Evolutionary conservation across 2,888 invertebrate genomes (phyloP), one percentile per base, ranked within the genome.

Genomic region (Lacanobia oleracea): DNA sequence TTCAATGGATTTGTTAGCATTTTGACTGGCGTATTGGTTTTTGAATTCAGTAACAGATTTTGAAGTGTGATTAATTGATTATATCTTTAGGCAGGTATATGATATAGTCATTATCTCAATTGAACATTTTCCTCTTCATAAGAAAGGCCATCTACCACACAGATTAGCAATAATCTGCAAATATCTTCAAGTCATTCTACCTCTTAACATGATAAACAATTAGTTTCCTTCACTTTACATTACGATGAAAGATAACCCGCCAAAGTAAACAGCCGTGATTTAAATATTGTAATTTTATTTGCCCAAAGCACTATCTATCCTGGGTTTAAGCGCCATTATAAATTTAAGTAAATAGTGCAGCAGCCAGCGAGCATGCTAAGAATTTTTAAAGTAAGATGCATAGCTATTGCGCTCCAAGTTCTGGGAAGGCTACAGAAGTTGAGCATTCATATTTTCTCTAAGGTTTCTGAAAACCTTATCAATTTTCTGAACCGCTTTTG

Each of bases 221-320:
- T 27, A 27, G 3, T 27, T 27, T 27, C 27, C 27, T 3, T 33
- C 33, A 33, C 43, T 43, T 43, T 16, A 64, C 6, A 53, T 53
- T 43, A 23, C 5, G 9, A 40, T 72, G 18, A 62, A 56, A 72
- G 21, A 61, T 62, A 18, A 1, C 37, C 7, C 2, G 56, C 40
- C 33, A 62, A 54, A 61, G 53, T 51, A 51, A 67, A 14, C 23
- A 40, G n/a, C 21, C 56, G 50, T 7, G 68, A 78, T 78, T 74
- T 74, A 69, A 78, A 78, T 79, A 79, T 75, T 78, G 78, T 79
- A 75, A 78, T 75, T 78, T 78, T 78, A 78, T 75, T 78, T 67
- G 63, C 63, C 23, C 16, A 64, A 69, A 69, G 69, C 69, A 69
- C 57, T 66, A 78, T 78, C 63, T 67, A 78, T 79, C 66, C 69